Evolutionary conservation across 1,140 invertebrate genomes (phyloP), one percentile per base, ranked within the genome.

Genomic region (Aethina tumida): DNA sequence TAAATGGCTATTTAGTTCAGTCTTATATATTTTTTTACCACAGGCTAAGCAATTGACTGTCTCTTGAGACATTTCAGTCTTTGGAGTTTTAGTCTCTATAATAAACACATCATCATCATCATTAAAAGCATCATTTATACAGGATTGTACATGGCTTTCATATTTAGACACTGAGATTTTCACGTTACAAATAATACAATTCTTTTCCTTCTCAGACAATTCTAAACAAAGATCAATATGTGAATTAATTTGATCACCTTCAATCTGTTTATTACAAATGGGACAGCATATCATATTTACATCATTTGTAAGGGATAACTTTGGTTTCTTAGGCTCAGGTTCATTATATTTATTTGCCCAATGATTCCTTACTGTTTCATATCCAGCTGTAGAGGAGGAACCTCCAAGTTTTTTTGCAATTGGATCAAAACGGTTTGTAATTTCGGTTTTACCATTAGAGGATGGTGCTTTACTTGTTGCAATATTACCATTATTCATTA

Each of bases 191-290:
- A 57, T 53, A n/a, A 52, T 45, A 43, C 60, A 59, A 21, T 56
- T 43, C 35, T 47, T 48, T 15, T 13, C 31, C 9, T 47, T 31
- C 10, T 49, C 26, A 22, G 36, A 18, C 20, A 39, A 34, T 26
- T 24, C 27, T 13, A 77, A 55, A 48, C 76, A 79, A 43, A 64
- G 63, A 39, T 81, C 75, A 21, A 80, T 57, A 63, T 80, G 77
- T 33, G 70, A 59, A 45, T 69, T 64, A 3, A 79, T 58, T 3
- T 59, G 38, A 37, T 60, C 62, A 21, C 40, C 32, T 17, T 58
- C 48, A 32, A 79, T 55, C 27, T 56, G 42, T 27, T 58, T 56
- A 8, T 70, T 67, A 54, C 81, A 83, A 30, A 75, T 70, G 12
- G 79, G 73, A 61, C 81, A 84, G 13, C 39, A 37, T 14, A 47